Base-by-base conservation (phyloP, 2,113 vertebrate species). In the Oceanodroma tethys region DNA sequence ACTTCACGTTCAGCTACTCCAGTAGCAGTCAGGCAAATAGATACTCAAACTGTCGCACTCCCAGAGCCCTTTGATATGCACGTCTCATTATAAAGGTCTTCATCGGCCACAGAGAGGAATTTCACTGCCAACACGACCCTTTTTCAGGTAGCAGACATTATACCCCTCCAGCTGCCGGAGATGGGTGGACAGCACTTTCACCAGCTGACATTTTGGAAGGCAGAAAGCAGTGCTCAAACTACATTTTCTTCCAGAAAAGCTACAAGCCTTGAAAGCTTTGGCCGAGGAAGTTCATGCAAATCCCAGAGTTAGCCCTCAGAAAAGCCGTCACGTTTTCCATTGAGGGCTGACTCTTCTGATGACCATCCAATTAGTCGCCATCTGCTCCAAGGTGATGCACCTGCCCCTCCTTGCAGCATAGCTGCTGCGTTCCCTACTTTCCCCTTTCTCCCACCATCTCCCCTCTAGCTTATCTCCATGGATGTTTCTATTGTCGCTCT, bases 271-370 rank as follows among this genome's bases (percentile, higher is more conserved):
- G 59, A 42, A 34, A 36, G 48, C 80, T 55, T 16, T 55, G 59
- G 72, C 63, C 12, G 5, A 58, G 82, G 22, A 63, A 20, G 25
- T 47, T 53, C 6, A 6, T 8, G 53, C 21, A 48, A 62, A 88
- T 34, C 16, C 26, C 56, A 14, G 9, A 32, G 43, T 5, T 10
- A 12, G 42, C 47, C 34, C 58, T 80, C 75, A 73, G 66, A 56
- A 90, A 34, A 42, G n/a, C 10, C 1, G 0, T 2, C 68, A 19
- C 1, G 1, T 71, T 78, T 65, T 36, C 60, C 66, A 27, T 0
- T 2, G 26, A 82, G 78, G 58, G 26, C n/a, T 62, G 81, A 60
- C 32, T 68, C 42, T 68, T 17, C 68, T 26, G 50, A 6, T 23
- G 82, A 55, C 25, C 36, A 47, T 26, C 14, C 62, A n/a, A 45